These are phyloP conservation scores for Drosophila pachea DNA, from an alignment of 1,140 invertebrate species.

Conservation along the genomic window DNA sequence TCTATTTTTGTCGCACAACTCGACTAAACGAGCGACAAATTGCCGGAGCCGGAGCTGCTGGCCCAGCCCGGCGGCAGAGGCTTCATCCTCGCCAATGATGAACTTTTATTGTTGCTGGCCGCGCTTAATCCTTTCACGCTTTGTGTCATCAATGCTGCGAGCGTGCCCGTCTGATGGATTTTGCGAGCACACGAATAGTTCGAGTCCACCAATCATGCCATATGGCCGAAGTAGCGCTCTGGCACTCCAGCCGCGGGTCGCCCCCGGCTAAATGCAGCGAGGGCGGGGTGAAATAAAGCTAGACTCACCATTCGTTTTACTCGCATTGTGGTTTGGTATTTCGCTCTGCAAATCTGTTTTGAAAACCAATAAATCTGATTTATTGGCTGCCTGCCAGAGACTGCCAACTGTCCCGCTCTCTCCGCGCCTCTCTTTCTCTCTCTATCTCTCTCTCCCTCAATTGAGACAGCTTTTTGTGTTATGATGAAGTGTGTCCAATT, in stretches of 20 bases:
- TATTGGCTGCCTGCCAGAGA: constrained; percentile 55
- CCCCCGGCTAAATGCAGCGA: constrained; percentile 10
- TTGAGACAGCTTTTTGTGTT: constrained; percentile 19
- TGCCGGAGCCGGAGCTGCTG: constrained; percentile 46
- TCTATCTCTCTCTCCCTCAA: too few relatives aligned
- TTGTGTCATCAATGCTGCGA: constrained; percentile 60
- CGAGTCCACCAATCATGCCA: constrained; percentile 41
- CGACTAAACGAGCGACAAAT: constrained; percentile 77
- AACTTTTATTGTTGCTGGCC: constrained; percentile 65
- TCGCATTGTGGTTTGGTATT: constrained; percentile 53
- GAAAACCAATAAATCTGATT: constrained; percentile 77
- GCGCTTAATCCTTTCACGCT: constrained; percentile 72
- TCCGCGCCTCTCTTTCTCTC: too few relatives aligned
- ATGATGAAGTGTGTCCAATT: constrained; percentile 28
- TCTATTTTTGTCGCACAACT: constrained; percentile 75
- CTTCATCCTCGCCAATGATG: constrained; percentile 43
- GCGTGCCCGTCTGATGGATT: constrained; percentile 64
- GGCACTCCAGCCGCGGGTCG: constrained; percentile 40
- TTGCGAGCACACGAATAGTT: constrained; percentile 31
- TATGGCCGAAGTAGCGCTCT: constrained; percentile 49
- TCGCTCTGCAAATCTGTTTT: constrained; percentile 68
- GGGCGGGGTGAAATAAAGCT: constrained; percentile 20
- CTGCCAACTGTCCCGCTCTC: background rate
- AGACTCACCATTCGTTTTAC: constrained; percentile 46
- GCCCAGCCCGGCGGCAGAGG: background rate